Evolutionary conservation across 2,888 invertebrate genomes (phyloP).

Genomic region (Heliconius aoede): DNA sequence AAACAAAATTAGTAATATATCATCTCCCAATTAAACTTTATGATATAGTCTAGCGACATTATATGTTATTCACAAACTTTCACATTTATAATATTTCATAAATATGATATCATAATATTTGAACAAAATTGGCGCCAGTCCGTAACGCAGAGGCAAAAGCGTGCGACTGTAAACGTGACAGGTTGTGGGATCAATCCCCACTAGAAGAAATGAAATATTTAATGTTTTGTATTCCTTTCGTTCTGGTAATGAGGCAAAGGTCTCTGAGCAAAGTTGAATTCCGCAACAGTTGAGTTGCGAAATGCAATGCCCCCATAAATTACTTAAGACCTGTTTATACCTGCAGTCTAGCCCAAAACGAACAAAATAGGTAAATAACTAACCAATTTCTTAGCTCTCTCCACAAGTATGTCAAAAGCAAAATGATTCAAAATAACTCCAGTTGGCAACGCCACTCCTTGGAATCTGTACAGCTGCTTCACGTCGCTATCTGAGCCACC

Average conservation of each 20-base stretch:
- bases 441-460: conserved; percentile 93
- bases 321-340: no score
- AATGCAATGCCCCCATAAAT: no score
- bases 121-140: neutral
- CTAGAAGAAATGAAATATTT: neutral
- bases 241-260: neutral
- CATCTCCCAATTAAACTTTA: no score
- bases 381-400: conserved; percentile 89
- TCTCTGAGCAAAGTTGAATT: no score
- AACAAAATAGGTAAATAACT: neutral
- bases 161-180: no score
- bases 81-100: no score
- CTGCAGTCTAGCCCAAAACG: no score
- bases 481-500: conserved; percentile 69
- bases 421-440: conserved; percentile 91
- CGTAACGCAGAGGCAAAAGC: neutral
- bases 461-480: conserved; percentile 91
- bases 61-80: no score
- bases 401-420: conserved; percentile 88
- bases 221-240: neutral
- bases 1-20: neutral
- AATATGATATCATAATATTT: no score
- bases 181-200: neutral
- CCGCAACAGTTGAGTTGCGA: no score
- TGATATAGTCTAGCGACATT: no score